Evolutionary conservation across 2,113 vertebrate species (phyloP).

Genomic region (Spermophilus dauricus): DNA sequence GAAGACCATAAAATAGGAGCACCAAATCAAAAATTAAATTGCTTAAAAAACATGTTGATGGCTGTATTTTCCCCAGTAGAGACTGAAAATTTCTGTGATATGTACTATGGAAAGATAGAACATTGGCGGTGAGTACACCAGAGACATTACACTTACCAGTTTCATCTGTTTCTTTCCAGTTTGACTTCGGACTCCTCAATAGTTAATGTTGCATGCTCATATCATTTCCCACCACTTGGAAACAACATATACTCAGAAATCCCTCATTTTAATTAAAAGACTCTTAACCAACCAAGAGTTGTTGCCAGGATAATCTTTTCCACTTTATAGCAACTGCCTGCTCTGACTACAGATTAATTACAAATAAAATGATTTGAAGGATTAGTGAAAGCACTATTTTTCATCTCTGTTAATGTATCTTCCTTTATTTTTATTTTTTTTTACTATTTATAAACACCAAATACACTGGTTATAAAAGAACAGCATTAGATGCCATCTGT

Average conservation of each 20-base stretch:
- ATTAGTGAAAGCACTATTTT: slow-evolving; percentile 19
- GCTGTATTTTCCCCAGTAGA: slow-evolving; percentile 64
- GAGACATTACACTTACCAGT: slow-evolving; percentile 3
- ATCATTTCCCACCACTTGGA: slow-evolving; percentile 35
- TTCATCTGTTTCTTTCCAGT: slow-evolving; percentile 68
- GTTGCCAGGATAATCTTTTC: slow-evolving; percentile 17
- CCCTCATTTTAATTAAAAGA: slow-evolving; percentile 48
- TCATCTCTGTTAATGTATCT: no score
- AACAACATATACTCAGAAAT: slow-evolving; percentile 57
- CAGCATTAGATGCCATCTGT: background rate
- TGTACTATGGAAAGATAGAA: slow-evolving; percentile 64
- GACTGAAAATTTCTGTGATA: slow-evolving; percentile 56
- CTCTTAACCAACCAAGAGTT: slow-evolving; percentile 12
- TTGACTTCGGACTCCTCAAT: slow-evolving; percentile 29
- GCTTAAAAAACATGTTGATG: slow-evolving; percentile 69
- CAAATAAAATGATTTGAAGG: background rate
- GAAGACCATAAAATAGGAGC: slow-evolving; percentile 82
- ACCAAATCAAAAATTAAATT: slow-evolving; percentile 76
- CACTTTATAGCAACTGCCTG: background rate
- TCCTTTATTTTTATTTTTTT: background rate
- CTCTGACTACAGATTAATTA: slow-evolving; percentile 20
- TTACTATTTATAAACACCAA: slow-evolving; percentile 35
- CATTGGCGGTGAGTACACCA: slow-evolving; percentile 27
- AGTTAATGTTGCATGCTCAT: slow-evolving; percentile 13
- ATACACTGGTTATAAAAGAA: background rate